These are phyloP conservation scores for Caenorhabditis latens DNA, from an alignment of 1,140 invertebrate species.

Conservation along the genomic window DNA sequence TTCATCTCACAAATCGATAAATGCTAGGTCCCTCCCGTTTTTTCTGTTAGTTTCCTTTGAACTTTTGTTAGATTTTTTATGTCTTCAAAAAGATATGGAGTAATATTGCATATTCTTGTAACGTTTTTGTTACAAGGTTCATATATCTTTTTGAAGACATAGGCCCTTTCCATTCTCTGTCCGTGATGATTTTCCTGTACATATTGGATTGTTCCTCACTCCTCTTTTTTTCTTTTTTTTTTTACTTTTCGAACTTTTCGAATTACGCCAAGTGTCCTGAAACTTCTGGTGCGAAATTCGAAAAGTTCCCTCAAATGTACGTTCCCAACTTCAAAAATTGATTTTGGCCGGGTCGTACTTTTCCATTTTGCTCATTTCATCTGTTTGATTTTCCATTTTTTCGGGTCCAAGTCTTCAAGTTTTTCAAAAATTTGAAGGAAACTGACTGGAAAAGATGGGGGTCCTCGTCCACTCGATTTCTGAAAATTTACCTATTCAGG, in stretches of 20 bases:
- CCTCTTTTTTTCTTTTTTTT: background rate
- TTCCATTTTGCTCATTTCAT: background rate
- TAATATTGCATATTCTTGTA: too few relatives aligned
- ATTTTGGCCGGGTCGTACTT: constrained; percentile 38
- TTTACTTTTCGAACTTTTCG: background rate
- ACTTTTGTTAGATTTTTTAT: too few relatives aligned
- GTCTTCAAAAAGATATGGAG: too few relatives aligned
- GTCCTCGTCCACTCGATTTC: background rate
- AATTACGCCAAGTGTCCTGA: background rate
- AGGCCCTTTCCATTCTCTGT: background rate
- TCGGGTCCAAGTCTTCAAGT: background rate
- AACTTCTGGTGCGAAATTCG: background rate
- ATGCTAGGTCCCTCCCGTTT: background rate
- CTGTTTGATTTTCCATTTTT: background rate
- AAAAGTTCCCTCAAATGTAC: background rate
- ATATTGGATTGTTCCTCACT: constrained; percentile 43
- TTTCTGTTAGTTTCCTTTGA: background rate
- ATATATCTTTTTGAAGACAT: background rate
- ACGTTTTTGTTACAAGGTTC: background rate
- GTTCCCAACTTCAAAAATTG: constrained; percentile 50
- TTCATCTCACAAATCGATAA: background rate
- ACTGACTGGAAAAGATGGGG: background rate
- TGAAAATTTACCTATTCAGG: constrained; percentile 7
- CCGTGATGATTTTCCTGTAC: constrained; percentile 50
- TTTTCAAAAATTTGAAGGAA: background rate